These are phyloP conservation scores for Remorina albescens DNA, from an alignment of 2,797 vertebrate genomes.

Conservation along the genomic window DNA sequence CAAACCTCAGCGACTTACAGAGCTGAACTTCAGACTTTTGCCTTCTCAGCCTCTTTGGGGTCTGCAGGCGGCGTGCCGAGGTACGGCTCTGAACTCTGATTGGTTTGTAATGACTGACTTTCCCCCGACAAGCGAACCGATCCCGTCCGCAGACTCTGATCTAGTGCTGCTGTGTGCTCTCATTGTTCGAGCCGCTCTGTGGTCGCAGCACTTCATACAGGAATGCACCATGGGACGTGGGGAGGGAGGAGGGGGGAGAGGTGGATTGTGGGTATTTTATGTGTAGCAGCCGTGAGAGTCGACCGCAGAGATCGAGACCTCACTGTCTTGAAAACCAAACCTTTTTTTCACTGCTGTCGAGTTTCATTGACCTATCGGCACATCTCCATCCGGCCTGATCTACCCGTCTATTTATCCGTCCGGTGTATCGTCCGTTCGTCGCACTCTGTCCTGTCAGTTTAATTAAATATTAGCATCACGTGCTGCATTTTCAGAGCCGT, in stretches of 20 bases:
- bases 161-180: slow-evolving; percentile 14
- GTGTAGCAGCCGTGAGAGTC: slow-evolving; percentile 29
- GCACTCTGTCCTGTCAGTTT: not conserved
- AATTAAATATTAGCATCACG: no score
- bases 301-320: slow-evolving; percentile 48
- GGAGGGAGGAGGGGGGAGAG: slow-evolving; percentile 1
- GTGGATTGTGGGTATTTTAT: slow-evolving; percentile 57
- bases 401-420: not conserved
- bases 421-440: no score
- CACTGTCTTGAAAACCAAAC: slow-evolving; percentile 12
- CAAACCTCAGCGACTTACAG: slow-evolving; percentile 5
- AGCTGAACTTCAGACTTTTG: slow-evolving; percentile 27
- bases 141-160: slow-evolving; percentile 1
- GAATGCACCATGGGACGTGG: slow-evolving; percentile 37
- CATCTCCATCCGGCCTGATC: not conserved
- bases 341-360: not conserved
- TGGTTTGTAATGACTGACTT: slow-evolving; percentile 19
- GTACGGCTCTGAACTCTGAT: slow-evolving; percentile 5
- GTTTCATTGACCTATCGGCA: not conserved
- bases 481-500: no score
- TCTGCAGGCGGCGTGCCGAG: slow-evolving; percentile 18
- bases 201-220: slow-evolving; percentile 44
- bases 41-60: slow-evolving; percentile 7
- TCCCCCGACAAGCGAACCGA: slow-evolving; percentile 19
- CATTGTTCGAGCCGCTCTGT: slow-evolving; percentile 37